These are phyloP conservation scores for Drosophila pegasa DNA, from an alignment of 2,888 invertebrate genomes.

Conservation along the genomic window DNA sequence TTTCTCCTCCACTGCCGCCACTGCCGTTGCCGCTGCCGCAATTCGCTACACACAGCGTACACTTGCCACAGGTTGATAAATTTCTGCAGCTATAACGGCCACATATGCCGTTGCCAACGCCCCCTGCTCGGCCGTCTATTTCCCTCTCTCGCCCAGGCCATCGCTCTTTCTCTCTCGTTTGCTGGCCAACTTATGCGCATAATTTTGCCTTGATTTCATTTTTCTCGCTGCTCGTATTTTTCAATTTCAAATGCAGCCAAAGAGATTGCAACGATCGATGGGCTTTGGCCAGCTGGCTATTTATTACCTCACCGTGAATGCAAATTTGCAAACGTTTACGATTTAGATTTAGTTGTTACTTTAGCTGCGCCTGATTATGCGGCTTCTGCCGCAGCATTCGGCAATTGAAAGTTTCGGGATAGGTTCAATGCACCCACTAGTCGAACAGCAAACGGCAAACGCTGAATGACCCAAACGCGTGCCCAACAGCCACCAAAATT, in stretches of 20 bases:
- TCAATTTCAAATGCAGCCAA: constrained; percentile 70
- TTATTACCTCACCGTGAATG: constrained; percentile 76
- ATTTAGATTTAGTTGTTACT: constrained; percentile 46
- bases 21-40: constrained; percentile 50
- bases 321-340: constrained; percentile 59
- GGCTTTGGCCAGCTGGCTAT: constrained; percentile 69
- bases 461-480: constrained; percentile 48
- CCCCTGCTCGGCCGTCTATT: neutral
- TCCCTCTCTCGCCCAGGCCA: neutral
- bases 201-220: constrained; percentile 80
- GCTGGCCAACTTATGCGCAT: constrained; percentile 70
- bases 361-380: constrained; percentile 57
- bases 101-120: constrained; percentile 67
- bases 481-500: constrained; percentile 29
- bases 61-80: constrained; percentile 65
- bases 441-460: constrained; percentile 32
- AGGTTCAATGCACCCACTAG: constrained; percentile 54
- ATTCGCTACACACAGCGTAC: constrained; percentile 51
- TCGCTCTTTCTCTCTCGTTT: neutral
- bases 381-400: constrained; percentile 25
- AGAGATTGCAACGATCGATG: constrained; percentile 64
- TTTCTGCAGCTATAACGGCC: constrained; percentile 75
- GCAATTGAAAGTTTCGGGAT: constrained; percentile 58
- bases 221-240: constrained; percentile 74
- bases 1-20: constrained; percentile 66